Conservation (phyloP, 2,797 vertebrate species). For the Cuniculus paca region DNA sequence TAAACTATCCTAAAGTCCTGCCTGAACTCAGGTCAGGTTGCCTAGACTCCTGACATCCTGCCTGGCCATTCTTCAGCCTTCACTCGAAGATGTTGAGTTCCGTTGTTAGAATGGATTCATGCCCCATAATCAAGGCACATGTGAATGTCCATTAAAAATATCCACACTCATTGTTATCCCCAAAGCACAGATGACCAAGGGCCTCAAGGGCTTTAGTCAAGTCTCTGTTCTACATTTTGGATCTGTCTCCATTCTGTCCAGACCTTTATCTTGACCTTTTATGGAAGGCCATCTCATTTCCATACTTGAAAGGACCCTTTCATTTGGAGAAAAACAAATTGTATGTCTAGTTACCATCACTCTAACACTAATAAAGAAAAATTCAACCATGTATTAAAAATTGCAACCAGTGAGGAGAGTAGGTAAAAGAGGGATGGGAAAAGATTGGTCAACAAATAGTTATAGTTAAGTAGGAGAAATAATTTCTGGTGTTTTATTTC, state of each 20-base stretch:
- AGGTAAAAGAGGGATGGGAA: no score
- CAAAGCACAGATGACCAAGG: neutral
- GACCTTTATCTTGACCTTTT: neutral
- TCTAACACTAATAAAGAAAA: neutral
- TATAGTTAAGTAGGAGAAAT: neutral
- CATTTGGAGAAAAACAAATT: neutral
- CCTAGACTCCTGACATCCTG: neutral
- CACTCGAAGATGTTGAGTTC: neutral
- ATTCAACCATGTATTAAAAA: neutral
- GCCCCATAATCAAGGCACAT: no score
- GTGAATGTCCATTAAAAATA: neutral
- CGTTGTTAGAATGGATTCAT: neutral
- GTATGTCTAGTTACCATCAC: neutral
- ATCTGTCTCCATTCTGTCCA: neutral
- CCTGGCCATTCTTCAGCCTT: neutral
- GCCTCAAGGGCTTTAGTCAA: neutral
- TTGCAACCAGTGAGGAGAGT: neutral
- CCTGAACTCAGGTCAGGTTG: neutral
- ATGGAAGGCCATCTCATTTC: neutral
- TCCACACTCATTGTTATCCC: neutral
- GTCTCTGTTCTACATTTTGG: neutral
- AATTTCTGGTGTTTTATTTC: neutral
- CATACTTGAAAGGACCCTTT: neutral
- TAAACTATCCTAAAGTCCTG: neutral
- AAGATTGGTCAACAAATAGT: neutral